These are phyloP conservation scores for Pachyramphus minor DNA, from an alignment of 2,113 vertebrate species.

Conservation along the genomic window DNA sequence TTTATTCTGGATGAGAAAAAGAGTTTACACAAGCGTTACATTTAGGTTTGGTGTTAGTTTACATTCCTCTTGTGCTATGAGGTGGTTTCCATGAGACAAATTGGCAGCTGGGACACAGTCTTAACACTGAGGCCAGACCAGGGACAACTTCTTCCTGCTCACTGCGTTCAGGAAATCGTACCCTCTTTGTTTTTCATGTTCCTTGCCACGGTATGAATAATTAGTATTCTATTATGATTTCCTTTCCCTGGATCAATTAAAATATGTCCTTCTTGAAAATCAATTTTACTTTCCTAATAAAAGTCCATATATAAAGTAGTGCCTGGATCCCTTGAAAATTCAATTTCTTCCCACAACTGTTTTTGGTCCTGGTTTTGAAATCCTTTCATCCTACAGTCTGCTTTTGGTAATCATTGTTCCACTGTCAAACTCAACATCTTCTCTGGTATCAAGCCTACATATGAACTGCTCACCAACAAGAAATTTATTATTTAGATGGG, in stretches of 20 bases:
- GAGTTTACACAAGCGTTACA: not conserved
- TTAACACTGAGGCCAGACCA: not conserved
- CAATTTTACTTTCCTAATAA: not conserved
- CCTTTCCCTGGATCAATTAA: not conserved
- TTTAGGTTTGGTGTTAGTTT: not conserved
- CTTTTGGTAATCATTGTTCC: not conserved
- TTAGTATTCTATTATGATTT: not conserved
- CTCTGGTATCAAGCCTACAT: not conserved
- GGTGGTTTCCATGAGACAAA: not conserved
- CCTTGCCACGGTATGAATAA: not conserved
- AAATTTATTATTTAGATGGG: not conserved
- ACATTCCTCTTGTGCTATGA: not conserved
- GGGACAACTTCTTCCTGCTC: not conserved
- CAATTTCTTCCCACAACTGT: not conserved
- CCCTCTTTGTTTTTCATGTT: not conserved
- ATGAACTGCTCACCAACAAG: not conserved
- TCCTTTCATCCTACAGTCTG: not conserved
- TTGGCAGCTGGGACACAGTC: fast-evolving
- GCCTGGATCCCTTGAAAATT: not conserved
- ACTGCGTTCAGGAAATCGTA: not conserved
- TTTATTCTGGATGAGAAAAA: not conserved
- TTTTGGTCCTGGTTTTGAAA: not conserved
- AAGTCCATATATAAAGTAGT: not conserved
- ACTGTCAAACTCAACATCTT: not conserved
- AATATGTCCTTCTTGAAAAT: not conserved